Percentiles rank a stretch among this genome's conserved stretches.
phyloP scores from a whole-genome alignment of 2,113 vertebrate genomes.

The Nycticorax nycticorax region DNA sequence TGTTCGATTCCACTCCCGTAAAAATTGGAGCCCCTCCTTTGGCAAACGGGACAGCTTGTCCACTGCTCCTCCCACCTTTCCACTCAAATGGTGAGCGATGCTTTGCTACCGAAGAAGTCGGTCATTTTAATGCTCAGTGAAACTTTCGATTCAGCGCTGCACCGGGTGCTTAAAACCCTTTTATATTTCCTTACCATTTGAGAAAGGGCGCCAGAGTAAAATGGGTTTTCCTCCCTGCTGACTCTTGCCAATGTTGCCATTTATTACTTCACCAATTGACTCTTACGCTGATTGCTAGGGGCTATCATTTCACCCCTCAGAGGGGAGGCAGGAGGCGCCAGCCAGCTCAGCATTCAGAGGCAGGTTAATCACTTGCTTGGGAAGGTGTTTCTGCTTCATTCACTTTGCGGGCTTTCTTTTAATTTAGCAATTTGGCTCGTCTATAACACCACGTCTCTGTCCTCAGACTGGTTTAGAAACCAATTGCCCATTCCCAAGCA shows the following conservation, averaged over 20 bases:
- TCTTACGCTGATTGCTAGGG: neutral
- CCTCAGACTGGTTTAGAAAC: neutral
- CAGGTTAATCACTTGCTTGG: neutral
- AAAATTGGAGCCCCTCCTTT: slow-evolving; percentile 63
- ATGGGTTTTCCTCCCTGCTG: neutral
- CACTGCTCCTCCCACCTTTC: slow-evolving; percentile 19
- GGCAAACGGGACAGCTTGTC: neutral
- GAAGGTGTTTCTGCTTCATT: neutral
- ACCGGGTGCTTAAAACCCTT: neutral
- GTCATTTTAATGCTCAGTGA: neutral
- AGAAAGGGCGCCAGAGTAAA: neutral
- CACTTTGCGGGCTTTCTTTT: neutral
- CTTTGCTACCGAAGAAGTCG: fast-evolving
- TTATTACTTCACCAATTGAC: neutral
- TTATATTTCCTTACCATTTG: neutral
- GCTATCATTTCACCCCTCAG: fast-evolving
- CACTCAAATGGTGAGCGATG: neutral
- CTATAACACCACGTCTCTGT: neutral
- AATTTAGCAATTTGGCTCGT: neutral
- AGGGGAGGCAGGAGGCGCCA: neutral
- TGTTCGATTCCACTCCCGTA: slow-evolving; percentile 50
- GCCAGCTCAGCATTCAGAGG: neutral
- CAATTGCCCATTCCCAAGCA: neutral
- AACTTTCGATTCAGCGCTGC: neutral
- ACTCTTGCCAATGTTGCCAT: neutral